Conservation (phyloP, 1,140 invertebrate genomes). For the Proctacanthus coquilletti region DNA sequence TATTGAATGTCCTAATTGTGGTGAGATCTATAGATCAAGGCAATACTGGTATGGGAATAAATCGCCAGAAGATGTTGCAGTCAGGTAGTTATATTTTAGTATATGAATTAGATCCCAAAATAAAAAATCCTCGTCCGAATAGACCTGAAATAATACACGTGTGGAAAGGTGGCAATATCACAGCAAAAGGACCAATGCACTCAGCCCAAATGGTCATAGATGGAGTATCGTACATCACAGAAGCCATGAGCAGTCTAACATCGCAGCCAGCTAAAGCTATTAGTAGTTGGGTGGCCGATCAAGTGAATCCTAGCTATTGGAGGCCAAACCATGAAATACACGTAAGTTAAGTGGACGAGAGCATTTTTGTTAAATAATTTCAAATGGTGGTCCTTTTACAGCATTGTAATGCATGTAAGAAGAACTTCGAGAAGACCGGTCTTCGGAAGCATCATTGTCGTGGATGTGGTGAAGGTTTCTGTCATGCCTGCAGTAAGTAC, state of each 20-base stretch:
- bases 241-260: slow-evolving; percentile 50
- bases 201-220: slow-evolving; percentile 62
- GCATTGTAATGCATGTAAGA: slow-evolving; percentile 49
- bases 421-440: slow-evolving; percentile 33
- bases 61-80: slow-evolving; percentile 49
- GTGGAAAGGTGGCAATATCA: slow-evolving; percentile 53
- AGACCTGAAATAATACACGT: slow-evolving; percentile 57
- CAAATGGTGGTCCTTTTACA: slow-evolving; percentile 17
- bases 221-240: slow-evolving; percentile 52
- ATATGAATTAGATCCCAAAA: too few relatives aligned
- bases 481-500: slow-evolving; percentile 45
- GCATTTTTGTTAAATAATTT: slow-evolving; percentile 8
- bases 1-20: slow-evolving; percentile 65
- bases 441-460: slow-evolving; percentile 64
- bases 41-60: slow-evolving; percentile 79
- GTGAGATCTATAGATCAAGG: slow-evolving; percentile 64
- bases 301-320: slow-evolving; percentile 65
- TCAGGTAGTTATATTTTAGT: slow-evolving; percentile 27
- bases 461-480: slow-evolving; percentile 57
- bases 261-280: slow-evolving; percentile 53
- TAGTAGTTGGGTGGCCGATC: slow-evolving; percentile 58
- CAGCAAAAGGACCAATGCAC: slow-evolving; percentile 36
- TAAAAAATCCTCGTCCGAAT: slow-evolving; percentile 2
- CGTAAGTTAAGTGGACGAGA: slow-evolving; percentile 26
- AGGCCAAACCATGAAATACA: slow-evolving; percentile 59